A percentile compares a stretch with the other conserved stretches of the same genome.
Evolutionary conservation across 2,888 invertebrate species (phyloP).

Genomic region (Congeria kusceri): DNA sequence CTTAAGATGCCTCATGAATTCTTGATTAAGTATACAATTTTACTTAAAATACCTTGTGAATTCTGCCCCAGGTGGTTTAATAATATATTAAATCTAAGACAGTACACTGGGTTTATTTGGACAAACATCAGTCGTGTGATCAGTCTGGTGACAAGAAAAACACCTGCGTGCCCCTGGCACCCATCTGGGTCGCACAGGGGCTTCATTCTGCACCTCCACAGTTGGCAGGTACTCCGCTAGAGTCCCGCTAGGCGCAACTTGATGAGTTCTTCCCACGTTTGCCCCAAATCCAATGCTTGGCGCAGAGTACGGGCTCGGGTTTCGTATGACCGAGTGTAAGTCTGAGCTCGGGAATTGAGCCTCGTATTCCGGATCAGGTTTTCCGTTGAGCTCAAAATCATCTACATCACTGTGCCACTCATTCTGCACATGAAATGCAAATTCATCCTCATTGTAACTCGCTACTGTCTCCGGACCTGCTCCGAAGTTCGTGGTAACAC

Average conservation of each 20-base stretch:
- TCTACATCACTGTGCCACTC: constrained; percentile 42
- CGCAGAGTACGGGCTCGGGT: background rate
- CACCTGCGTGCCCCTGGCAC: constrained; percentile 59
- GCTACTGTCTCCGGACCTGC: background rate
- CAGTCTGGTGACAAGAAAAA: constrained; percentile 55
- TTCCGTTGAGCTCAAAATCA: constrained; percentile 22
- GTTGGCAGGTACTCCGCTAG: constrained; percentile 26
- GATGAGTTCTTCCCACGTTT: constrained; percentile 5
- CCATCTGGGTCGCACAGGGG: constrained; percentile 42
- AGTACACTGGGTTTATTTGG: constrained; percentile 23
- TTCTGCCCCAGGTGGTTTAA: too few relatives aligned
- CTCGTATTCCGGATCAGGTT: constrained; percentile 15
- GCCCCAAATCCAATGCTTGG: background rate
- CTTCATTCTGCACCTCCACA: background rate
- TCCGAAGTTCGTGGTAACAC: background rate
- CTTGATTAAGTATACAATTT: too few relatives aligned
- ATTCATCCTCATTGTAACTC: constrained; percentile 38
- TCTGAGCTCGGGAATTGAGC: constrained; percentile 30
- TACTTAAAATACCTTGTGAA: too few relatives aligned
- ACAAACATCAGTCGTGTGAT: constrained; percentile 62
- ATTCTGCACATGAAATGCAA: constrained; percentile 48
- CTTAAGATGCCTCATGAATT: too few relatives aligned
- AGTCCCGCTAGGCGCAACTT: constrained; percentile 32
- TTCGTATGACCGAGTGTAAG: background rate
- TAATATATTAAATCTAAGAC: background rate